These are phyloP conservation scores for Calameuta filiformis DNA, from an alignment of 2,888 invertebrate species.

Conservation along the genomic window DNA sequence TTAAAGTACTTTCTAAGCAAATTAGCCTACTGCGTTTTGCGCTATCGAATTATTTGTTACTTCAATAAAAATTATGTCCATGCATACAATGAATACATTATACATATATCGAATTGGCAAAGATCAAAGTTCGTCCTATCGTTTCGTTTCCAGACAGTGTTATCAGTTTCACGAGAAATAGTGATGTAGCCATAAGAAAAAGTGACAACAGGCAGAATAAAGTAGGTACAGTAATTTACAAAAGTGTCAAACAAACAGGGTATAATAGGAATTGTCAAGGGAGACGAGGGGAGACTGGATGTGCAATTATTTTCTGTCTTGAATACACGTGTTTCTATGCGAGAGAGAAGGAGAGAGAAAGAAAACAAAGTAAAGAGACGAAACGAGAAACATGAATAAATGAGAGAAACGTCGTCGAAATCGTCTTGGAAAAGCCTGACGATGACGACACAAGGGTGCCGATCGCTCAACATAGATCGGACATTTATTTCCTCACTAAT, in stretches of 20 bases:
- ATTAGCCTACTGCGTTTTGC: not conserved
- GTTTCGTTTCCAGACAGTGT: not conserved
- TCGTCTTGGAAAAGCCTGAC: not conserved
- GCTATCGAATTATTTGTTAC: not conserved
- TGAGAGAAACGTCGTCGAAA: not conserved
- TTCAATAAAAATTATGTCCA: not conserved
- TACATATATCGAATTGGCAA: not conserved
- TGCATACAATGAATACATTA: not conserved
- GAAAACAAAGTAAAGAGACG: not conserved
- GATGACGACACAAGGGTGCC: not conserved
- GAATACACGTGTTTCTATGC: not conserved
- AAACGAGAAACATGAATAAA: not conserved
- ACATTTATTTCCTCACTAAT: conserved; percentile 43
- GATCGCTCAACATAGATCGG: conserved; percentile 34
- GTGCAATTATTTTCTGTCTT: not conserved
- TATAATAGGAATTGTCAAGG: not conserved
- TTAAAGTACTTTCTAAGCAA: not conserved
- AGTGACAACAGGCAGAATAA: not conserved
- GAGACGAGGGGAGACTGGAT: not conserved
- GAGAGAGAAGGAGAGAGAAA: not conserved
- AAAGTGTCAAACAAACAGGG: not conserved
- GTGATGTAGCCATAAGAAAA: not conserved
- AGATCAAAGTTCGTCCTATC: not conserved
- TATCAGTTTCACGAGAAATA: not conserved
- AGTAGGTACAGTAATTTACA: not conserved